Evolutionary conservation across 1,140 invertebrate genomes (phyloP), one percentile per base, ranked within the genome.

Genomic region (Papilio dardanus): DNA sequence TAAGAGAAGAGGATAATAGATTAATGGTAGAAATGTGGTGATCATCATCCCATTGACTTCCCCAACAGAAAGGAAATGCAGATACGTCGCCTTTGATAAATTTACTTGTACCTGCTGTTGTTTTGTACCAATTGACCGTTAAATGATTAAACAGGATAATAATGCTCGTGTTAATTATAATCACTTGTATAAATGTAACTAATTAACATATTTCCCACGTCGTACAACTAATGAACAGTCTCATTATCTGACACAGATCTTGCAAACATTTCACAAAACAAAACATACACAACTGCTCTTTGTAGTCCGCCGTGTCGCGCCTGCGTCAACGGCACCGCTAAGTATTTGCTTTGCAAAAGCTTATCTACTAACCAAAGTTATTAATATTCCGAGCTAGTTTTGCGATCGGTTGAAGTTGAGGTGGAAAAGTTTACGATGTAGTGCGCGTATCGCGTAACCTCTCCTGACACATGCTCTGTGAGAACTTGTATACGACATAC

Each of bases 311-410:
- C 8, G 0, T 2, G 8, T 54, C n/a, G 50, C 50, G 10, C 50
- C 19, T 46, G 6, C 19, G 6, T 7, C 21, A 21, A 54, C 10
- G 2, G 12, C 21, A 24, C 21, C 1, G 1, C 7, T 24, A n/a
- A n/a, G n/a, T n/a, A 54, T 24, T 54, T 24, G 7, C 4, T 8
- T 24, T 24, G 5, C 19, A 24, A 54, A 54, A 24, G 2, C 10
- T 54, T 12, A 54, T 54, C 16, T 46, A 4, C 16, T 46, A 24
- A 54, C 21, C 7, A 2, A 54, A 54, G 50, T 54, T 54, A 54
- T 24, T 24, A 54, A 54, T 54, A 54, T 54, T 54, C 50, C 24
- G 14, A 54, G 50, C 16, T 8, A 54, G 50, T 54, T 54, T 54
- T 24, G 21, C 50, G 6, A 54, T 54, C 50, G 2, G 50, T 54